Percentiles rank a stretch among this genome's conserved stretches.
Evolutionary conservation across 2,113 vertebrate genomes (phyloP).

Genomic region (Cephalopterus ornatus): DNA sequence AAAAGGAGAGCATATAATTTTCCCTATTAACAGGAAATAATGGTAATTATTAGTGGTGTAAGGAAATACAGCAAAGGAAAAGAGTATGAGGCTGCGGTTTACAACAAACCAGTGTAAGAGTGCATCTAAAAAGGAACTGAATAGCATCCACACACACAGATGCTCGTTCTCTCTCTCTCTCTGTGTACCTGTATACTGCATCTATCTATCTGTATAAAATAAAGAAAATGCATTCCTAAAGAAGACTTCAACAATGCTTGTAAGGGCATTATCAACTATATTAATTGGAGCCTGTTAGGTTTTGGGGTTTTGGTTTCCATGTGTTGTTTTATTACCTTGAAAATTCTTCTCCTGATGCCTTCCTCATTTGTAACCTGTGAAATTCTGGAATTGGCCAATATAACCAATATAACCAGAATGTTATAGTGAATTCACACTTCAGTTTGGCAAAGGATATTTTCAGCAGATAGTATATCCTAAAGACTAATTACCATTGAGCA

Average conservation of each 20-base stretch:
- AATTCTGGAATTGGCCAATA: neutral
- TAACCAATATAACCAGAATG: neutral
- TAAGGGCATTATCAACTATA: neutral
- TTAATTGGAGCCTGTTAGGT: neutral
- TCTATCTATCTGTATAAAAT: neutral
- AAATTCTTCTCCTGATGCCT: neutral
- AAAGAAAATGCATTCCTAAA: neutral
- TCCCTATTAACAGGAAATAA: neutral
- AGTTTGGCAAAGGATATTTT: neutral
- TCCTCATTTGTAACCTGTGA: neutral
- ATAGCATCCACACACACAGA: neutral
- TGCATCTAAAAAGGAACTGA: neutral
- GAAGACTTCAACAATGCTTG: neutral
- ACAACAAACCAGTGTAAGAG: neutral
- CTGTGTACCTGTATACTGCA: neutral
- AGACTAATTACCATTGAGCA: neutral
- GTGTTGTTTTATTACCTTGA: neutral
- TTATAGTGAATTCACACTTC: neutral
- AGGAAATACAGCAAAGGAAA: neutral
- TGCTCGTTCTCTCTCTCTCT: neutral
- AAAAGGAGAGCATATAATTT: neutral
- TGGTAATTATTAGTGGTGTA: neutral
- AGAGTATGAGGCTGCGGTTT: neutral
- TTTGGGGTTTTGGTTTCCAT: neutral
- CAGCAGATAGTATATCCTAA: neutral